A percentile compares a stretch with the other conserved stretches of the same genome.
Conservation (phyloP, 1,140 invertebrate genomes). For the Ceratina australensis region DNA sequence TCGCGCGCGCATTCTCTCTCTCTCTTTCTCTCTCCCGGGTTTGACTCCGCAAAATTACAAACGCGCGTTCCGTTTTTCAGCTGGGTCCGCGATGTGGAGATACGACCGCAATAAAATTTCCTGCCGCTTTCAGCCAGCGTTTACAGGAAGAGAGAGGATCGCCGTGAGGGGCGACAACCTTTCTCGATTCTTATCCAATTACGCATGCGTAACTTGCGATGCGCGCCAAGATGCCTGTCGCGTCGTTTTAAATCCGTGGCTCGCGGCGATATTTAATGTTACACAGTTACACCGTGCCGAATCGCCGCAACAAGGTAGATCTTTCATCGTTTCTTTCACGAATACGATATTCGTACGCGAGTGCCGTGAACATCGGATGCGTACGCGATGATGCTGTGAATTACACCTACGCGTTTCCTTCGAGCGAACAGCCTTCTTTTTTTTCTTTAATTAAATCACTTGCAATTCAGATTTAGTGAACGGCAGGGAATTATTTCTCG, state of each 20-base stretch:
- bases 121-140: not conserved
- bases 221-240: constrained; percentile 16
- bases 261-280: constrained; percentile 47
- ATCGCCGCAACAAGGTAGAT: constrained; percentile 11
- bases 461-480: constrained; percentile 4
- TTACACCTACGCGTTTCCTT: constrained; percentile 36
- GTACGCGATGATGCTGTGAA: not conserved
- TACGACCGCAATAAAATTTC: constrained; percentile 52
- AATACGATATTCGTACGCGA: constrained; percentile 17
- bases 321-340: not conserved
- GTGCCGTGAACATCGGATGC: not conserved
- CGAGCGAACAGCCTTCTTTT: constrained; percentile 6
- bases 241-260: constrained; percentile 48
- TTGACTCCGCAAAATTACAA: constrained; percentile 15
- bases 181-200: constrained; percentile 60
- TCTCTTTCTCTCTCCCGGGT: too few species aligned
- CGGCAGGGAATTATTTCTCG: not conserved
- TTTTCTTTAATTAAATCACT: constrained; percentile 28
- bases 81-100: constrained; percentile 26
- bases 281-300: not conserved
- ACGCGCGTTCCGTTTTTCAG: constrained; percentile 10
- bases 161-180: constrained; percentile 44
- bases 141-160: constrained; percentile 21
- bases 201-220: constrained; percentile 50
- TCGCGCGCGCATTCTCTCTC: not conserved